Base-by-base conservation (phyloP, 2,113 vertebrate genomes). In the Nothobranchius furzeri region DNA sequence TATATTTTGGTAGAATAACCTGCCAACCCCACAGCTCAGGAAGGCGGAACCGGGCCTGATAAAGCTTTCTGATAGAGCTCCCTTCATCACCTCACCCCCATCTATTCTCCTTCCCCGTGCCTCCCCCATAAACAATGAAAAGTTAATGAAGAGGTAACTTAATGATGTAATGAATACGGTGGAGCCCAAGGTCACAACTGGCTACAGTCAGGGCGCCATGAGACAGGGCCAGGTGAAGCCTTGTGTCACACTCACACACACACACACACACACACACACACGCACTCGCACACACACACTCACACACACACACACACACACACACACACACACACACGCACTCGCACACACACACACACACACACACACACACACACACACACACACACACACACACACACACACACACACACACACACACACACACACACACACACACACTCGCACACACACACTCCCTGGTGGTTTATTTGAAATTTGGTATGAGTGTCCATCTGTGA, bases 101-200 rank as follows among this genome's bases (percentile, higher is more conserved):
- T 63, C 73, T 50, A 75, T 47, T 72, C 79, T 64, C 69, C 81
- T 64, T 77, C 79, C 67, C 50, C 35, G 75, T 69, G 73, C 75
- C 80, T 84, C 88, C 88, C 84, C 90, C 85, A 93, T 93, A 92
- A 93, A 93, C 91, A 92, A 93, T 94, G 92, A 93, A 94, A 94
- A 93, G 91, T 93, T 92, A 94, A 93, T 93, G 92, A 94, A 92
- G 92, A 94, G 91, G 92, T 93, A 94, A 93, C 91, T 87, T 92
- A 93, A 93, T 93, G 92, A 93, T 93, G 93, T 92, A 94, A 94
- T 92, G 93, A 94, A 93, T 94, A 93, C 91, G 89, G 90, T 70
- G 8, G 65, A 88, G 82, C 60, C 77, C 93, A 94, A 94, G 92
- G 93, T 93, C 92, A 92, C 88, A 86, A 80, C 82, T 76, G 87